Evolutionary conservation across 2,888 invertebrate species (phyloP).

Genomic region (Catocala nupta): DNA sequence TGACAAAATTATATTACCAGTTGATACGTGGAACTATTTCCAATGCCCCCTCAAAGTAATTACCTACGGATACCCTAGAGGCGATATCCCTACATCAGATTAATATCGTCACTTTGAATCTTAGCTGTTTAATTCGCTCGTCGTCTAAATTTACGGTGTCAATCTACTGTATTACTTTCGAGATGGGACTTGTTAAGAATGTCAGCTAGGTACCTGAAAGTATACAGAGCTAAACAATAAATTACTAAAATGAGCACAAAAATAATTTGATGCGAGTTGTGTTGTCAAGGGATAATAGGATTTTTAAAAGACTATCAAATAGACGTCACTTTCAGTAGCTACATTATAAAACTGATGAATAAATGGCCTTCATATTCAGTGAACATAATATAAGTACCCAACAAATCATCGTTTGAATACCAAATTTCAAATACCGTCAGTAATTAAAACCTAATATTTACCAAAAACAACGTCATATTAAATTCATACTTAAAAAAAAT

Average conservation of each 20-base stretch:
- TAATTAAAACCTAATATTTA: too few species aligned
- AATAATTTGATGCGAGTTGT: background rate
- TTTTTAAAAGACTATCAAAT: background rate
- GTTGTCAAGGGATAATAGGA: background rate
- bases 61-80: slow-evolving; percentile 36
- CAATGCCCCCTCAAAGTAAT: slow-evolving; percentile 36
- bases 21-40: slow-evolving; percentile 12
- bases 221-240: slow-evolving; percentile 9
- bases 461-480: too few species aligned
- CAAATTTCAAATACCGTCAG: too few species aligned
- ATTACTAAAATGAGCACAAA: slow-evolving; percentile 10
- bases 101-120: slow-evolving; percentile 60
- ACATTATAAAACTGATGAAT: too few species aligned
- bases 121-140: slow-evolving; percentile 62
- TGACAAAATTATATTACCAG: slow-evolving; percentile 18
- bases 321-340: too few species aligned
- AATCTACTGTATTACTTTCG: slow-evolving; percentile 62
- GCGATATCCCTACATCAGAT: slow-evolving; percentile 53
- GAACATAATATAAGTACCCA: too few species aligned
- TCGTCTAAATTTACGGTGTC: slow-evolving; percentile 66
- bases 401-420: too few species aligned
- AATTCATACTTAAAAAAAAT: too few species aligned
- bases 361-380: too few species aligned
- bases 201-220: slow-evolving; percentile 8
- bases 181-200: slow-evolving; percentile 46